Conservation (phyloP, 2,888 invertebrate genomes). For the Caenorhabditis becei region DNA sequence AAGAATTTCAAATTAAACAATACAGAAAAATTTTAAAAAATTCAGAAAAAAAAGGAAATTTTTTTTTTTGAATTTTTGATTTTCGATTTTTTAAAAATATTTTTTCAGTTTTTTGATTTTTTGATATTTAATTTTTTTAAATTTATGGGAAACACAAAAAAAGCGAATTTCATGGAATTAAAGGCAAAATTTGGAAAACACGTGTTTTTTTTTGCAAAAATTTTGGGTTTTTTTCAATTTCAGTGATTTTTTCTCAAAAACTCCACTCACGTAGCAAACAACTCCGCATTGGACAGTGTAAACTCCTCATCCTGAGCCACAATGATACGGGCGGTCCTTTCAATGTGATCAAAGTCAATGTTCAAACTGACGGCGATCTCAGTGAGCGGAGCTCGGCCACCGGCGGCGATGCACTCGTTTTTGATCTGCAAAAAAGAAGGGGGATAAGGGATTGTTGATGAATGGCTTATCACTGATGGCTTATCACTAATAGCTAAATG, state of each 20-base stretch:
- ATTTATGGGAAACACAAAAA: no score
- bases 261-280: slow-evolving; percentile 86
- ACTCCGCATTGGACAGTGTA: slow-evolving; percentile 90
- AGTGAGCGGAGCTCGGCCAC: slow-evolving; percentile 91
- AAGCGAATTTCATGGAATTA: no score
- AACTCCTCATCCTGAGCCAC: slow-evolving; percentile 86
- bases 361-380: slow-evolving; percentile 92
- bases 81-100: slow-evolving; percentile 1
- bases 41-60: no score
- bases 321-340: slow-evolving; percentile 87
- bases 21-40: no score
- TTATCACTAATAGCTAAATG: no score
- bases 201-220: neutral
- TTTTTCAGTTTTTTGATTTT: no score
- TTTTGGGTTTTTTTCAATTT: neutral
- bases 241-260: neutral
- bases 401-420: slow-evolving; percentile 76
- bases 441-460: no score
- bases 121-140: no score
- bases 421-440: slow-evolving; percentile 68
- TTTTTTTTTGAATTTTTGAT: neutral
- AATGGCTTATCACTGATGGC: no score
- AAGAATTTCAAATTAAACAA: no score
- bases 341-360: slow-evolving; percentile 91
- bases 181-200: neutral